Percentiles rank a stretch among this genome's conserved stretches.
Evolutionary conservation across 1,140 invertebrate species (phyloP).

Genomic region (Orchesella cincta): DNA sequence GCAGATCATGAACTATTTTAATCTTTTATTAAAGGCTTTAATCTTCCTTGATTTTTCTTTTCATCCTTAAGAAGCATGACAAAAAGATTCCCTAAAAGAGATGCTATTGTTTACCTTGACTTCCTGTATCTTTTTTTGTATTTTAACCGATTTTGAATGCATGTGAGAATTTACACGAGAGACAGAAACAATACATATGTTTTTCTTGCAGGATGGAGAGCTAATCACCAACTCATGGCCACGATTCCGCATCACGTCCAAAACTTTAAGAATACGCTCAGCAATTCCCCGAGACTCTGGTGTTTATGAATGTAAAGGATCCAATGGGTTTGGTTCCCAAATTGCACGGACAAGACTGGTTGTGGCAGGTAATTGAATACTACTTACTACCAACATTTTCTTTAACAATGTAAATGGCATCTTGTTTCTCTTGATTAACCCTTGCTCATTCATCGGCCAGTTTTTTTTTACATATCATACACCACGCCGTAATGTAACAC

Average conservation of each 20-base stretch:
- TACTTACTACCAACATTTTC: not conserved
- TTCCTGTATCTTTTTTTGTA: no score
- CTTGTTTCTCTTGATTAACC: not conserved
- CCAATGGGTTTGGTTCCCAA: slow-evolving; percentile 51
- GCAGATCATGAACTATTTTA: no score
- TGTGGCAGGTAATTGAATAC: slow-evolving; percentile 44
- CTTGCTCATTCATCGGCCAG: not conserved
- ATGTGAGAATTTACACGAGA: no score
- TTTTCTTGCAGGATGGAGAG: slow-evolving; percentile 54
- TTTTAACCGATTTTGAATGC: no score
- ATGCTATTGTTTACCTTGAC: no score
- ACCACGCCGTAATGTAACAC: not conserved
- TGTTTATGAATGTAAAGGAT: slow-evolving; percentile 50
- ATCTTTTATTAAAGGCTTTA: no score
- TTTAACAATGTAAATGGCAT: not conserved
- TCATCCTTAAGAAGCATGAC: no score
- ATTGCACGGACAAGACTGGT: slow-evolving; percentile 44
- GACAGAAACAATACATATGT: not conserved
- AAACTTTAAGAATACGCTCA: slow-evolving; percentile 42
- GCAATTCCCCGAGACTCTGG: slow-evolving; percentile 47
- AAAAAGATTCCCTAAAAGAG: no score
- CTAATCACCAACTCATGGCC: slow-evolving; percentile 47
- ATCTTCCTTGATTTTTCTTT: no score
- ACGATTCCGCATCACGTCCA: slow-evolving; percentile 41
- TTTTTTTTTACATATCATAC: no score